Conservation (phyloP, 2,797 vertebrate species). For the Parauchenoglanis punctatus region DNA sequence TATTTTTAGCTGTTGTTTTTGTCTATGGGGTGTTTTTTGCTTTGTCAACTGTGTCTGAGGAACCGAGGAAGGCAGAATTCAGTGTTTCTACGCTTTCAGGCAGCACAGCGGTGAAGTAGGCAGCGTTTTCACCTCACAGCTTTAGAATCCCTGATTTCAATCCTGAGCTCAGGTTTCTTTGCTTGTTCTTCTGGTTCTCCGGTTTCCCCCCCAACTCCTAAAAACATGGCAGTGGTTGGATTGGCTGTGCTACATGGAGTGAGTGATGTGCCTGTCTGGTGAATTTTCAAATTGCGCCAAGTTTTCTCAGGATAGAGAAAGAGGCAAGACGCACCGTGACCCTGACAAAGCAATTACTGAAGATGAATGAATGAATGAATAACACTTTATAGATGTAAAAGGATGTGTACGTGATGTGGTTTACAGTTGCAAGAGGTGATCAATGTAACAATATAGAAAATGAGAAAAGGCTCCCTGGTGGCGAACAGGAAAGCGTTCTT, state of each 20-base stretch:
- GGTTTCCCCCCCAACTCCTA: background rate
- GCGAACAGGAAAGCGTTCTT: background rate
- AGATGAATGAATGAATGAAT: background rate
- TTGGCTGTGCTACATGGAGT: background rate
- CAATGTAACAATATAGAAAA: too few relatives aligned
- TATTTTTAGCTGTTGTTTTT: background rate
- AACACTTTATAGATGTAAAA: background rate
- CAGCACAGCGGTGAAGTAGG: background rate
- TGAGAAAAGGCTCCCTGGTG: too few relatives aligned
- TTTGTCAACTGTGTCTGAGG: background rate
- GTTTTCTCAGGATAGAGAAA: too few relatives aligned
- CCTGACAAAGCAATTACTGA: background rate
- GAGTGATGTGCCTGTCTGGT: background rate
- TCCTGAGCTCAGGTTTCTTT: background rate
- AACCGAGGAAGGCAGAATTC: background rate
- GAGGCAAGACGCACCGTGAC: background rate
- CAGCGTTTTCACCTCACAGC: background rate
- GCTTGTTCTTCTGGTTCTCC: background rate
- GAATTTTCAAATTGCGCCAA: too few relatives aligned
- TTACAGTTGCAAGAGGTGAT: background rate
- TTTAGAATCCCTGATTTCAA: background rate
- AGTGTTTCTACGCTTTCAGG: background rate
- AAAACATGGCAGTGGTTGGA: background rate
- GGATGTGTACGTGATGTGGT: background rate
- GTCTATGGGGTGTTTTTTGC: background rate